Evolutionary conservation across 2,113 vertebrate genomes (phyloP).

Genomic region (Arvicanthis niloticus): DNA sequence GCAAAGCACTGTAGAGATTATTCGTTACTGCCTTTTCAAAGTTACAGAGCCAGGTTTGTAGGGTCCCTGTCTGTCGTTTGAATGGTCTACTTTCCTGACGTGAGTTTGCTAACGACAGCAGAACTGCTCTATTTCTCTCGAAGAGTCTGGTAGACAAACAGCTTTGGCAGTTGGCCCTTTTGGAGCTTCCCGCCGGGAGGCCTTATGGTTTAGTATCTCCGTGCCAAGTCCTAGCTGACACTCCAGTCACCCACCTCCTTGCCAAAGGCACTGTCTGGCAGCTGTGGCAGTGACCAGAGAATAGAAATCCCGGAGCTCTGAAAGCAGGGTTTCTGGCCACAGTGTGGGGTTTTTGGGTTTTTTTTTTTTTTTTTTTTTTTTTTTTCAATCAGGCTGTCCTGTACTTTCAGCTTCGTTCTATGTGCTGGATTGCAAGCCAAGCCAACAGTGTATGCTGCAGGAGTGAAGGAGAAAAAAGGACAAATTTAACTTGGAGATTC

Average conservation of each 20-base stretch:
- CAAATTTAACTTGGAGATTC: not conserved
- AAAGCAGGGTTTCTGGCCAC: not conserved
- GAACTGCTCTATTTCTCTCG: not conserved
- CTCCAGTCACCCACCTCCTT: constrained; percentile 61
- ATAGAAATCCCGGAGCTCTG: constrained; percentile 26
- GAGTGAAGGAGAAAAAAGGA: not conserved
- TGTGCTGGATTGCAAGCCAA: not conserved
- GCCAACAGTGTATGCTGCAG: not conserved
- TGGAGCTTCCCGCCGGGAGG: constrained; percentile 65
- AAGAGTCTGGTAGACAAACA: not conserved
- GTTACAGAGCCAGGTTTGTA: not conserved
- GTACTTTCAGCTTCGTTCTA: accelerated
- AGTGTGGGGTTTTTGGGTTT: not conserved
- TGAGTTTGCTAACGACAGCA: not conserved
- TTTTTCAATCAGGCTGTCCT: not conserved
- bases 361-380: not conserved
- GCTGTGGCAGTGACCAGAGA: constrained; percentile 10
- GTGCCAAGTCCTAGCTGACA: constrained; percentile 63
- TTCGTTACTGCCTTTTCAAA: not conserved
- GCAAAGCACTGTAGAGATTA: not conserved
- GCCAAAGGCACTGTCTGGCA: constrained; percentile 66
- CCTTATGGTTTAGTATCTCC: constrained; percentile 63
- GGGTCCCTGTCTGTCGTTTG: not conserved
- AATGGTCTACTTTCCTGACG: not conserved
- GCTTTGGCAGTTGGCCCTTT: constrained; percentile 59